phyloP scores from a whole-genome alignment of 2,797 vertebrate species.

The Danio albolineatus region DNA sequence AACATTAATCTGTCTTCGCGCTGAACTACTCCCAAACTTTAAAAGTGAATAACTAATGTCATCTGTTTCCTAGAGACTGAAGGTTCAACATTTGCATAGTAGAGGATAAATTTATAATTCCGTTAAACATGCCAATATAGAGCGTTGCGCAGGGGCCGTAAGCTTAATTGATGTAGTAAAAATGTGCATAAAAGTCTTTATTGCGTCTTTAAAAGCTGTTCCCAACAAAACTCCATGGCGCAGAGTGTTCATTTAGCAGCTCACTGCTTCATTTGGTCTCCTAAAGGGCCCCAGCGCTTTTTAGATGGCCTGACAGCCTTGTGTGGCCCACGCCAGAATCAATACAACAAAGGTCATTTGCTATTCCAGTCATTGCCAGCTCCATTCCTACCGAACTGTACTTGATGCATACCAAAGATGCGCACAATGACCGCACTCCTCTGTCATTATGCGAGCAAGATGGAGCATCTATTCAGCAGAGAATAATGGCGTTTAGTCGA shows the following conservation, averaged over 20 bases:
- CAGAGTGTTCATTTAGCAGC: slow-evolving; percentile 35
- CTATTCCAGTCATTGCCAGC: slow-evolving; percentile 73
- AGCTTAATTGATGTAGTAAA: slow-evolving; percentile 32
- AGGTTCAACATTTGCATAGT: slow-evolving; percentile 30
- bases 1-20: slow-evolving; percentile 1
- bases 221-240: slow-evolving; percentile 18
- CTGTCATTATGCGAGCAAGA: slow-evolving; percentile 59
- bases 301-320: slow-evolving; percentile 45
- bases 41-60: not conserved
- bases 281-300: slow-evolving; percentile 18
- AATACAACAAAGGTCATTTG: slow-evolving; percentile 77
- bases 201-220: slow-evolving; percentile 28
- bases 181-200: slow-evolving; percentile 31
- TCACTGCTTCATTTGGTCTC: slow-evolving; percentile 23
- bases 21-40: slow-evolving; percentile 3
- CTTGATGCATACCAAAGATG: slow-evolving; percentile 54
- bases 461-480: slow-evolving; percentile 47
- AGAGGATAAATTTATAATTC: slow-evolving; percentile 21
- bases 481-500: slow-evolving; percentile 59
- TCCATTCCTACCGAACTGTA: slow-evolving; percentile 66
- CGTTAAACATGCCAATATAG: slow-evolving; percentile 32
- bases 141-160: not conserved
- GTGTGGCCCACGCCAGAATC: slow-evolving; percentile 65
- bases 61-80: slow-evolving; percentile 8
- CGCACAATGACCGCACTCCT: slow-evolving; percentile 55